Conservation (phyloP, 1,140 invertebrate genomes). For the Delia radicum region DNA sequence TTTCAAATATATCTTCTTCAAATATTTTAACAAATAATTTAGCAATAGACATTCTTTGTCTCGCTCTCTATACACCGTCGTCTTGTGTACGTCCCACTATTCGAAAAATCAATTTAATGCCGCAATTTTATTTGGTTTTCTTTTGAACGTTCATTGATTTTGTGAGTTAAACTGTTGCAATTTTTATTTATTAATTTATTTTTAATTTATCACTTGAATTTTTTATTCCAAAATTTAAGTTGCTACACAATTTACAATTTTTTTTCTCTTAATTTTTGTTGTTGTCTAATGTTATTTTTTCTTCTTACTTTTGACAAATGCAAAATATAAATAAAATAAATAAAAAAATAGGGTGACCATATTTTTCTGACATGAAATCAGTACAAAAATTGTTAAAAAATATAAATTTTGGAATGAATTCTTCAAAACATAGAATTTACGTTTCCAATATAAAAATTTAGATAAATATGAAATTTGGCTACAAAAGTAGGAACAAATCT, state of each 20-base stretch:
- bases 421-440: too few species aligned
- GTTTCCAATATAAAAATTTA: too few species aligned
- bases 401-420: too few species aligned
- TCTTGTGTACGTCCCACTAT: background rate
- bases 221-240: background rate
- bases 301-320: background rate
- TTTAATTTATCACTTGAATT: background rate
- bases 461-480: too few species aligned
- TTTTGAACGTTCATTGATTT: background rate
- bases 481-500: too few species aligned
- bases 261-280: background rate
- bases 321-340: too few species aligned
- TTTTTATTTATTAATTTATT: background rate
- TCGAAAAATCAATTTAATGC: background rate
- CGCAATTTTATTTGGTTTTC: background rate
- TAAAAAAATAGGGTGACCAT: too few species aligned
- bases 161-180: background rate
- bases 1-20: conserved; percentile 52
- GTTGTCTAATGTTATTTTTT: background rate
- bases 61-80: background rate
- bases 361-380: too few species aligned
- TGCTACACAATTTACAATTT: background rate
- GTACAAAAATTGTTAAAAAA: too few species aligned
- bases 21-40: conserved; percentile 56
- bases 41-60: conserved; percentile 45